A percentile compares a stretch with the other conserved stretches of the same genome.
phyloP scores from a whole-genome alignment of 2,113 vertebrate genomes.

The Strix uralensis region DNA sequence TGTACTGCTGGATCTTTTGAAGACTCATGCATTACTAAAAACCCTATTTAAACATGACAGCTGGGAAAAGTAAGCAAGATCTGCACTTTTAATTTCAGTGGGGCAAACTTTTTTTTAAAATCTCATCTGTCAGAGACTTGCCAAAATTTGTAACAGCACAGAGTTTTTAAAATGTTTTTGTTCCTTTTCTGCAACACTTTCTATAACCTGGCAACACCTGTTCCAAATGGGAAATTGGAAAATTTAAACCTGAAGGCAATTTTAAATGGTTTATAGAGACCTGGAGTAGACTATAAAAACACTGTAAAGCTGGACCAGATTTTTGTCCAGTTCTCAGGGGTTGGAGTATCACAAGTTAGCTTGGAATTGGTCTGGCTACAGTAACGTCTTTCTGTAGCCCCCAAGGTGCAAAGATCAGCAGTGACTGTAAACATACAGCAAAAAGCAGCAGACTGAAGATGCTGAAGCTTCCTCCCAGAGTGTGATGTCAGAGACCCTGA shows the following conservation, averaged over 20 bases:
- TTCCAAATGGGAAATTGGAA: slow-evolving; percentile 42
- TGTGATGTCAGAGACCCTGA: neutral
- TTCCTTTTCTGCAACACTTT: slow-evolving; percentile 20
- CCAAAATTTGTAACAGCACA: neutral
- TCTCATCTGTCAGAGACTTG: neutral
- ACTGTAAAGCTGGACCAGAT: neutral
- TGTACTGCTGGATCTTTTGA: neutral
- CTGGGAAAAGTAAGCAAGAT: slow-evolving; percentile 13
- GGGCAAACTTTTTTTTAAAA: neutral
- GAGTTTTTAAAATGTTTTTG: slow-evolving; percentile 5
- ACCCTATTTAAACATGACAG: slow-evolving; percentile 18
- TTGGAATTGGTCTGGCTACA: neutral
- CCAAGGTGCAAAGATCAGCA: neutral
- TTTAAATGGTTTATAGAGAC: slow-evolving; percentile 58
- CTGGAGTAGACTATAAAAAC: slow-evolving; percentile 56
- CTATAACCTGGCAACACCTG: slow-evolving; percentile 52
- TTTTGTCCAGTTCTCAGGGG: neutral
- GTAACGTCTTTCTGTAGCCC: neutral
- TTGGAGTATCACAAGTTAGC: neutral
- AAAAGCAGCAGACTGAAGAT: neutral
- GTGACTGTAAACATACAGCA: neutral
- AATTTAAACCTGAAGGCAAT: slow-evolving; percentile 34
- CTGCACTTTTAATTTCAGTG: neutral
- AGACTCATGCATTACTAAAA: neutral
- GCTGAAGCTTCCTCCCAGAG: neutral